Percentiles rank a stretch among this genome's conserved stretches.
These are phyloP conservation scores for Simalia tracyae DNA, from an alignment of 2,797 vertebrate genomes.

Conservation along the genomic window DNA sequence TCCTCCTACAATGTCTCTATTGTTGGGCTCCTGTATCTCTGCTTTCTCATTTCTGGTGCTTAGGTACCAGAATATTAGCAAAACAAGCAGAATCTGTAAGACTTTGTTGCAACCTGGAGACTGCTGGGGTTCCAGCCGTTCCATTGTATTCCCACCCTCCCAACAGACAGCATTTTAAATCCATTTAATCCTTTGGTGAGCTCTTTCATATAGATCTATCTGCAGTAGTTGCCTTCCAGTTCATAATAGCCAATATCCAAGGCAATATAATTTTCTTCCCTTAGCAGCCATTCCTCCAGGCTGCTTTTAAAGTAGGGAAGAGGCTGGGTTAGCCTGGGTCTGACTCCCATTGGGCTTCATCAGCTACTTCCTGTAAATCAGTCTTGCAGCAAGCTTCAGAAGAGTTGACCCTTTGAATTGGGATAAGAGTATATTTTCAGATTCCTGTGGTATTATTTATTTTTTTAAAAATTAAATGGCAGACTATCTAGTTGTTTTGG, in stretches of 20 bases:
- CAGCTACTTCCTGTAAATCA: not conserved
- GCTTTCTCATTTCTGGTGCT: too few species aligned
- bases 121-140: too few species aligned
- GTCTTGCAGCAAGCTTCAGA: not conserved
- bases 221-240: not conserved
- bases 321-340: not conserved
- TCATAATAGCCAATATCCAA: not conserved
- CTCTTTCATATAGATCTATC: not conserved
- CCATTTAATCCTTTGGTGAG: too few species aligned
- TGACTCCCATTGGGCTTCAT: not conserved
- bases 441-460: not conserved
- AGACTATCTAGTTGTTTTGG: not conserved
- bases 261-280: not conserved
- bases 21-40: too few species aligned
- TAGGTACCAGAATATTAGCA: too few species aligned
- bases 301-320: not conserved
- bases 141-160: too few species aligned
- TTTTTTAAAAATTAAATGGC: not conserved
- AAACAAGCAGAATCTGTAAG: too few species aligned
- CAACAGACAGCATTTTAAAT: too few species aligned
- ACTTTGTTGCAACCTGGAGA: too few species aligned
- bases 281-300: not conserved
- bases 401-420: not conserved
- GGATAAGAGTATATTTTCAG: not conserved
- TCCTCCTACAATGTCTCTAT: too few species aligned